Base-by-base conservation (phyloP, 2,797 vertebrate species). In the Pangasius mekongensis region DNA sequence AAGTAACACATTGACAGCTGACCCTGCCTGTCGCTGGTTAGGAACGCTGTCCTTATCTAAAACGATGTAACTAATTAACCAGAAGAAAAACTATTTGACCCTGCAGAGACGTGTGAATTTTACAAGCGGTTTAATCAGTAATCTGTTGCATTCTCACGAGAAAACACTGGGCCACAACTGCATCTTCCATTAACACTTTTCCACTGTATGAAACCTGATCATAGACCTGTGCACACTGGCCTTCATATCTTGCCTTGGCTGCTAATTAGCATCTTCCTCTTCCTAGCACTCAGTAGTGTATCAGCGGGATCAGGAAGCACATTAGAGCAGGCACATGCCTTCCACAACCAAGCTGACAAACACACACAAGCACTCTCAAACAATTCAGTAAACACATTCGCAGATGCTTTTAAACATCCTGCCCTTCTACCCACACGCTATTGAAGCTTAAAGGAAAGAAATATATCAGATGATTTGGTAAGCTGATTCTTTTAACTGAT, bases 301-400 rank as follows among this genome's bases (percentile, higher is more conserved):
- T 83, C 77, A 89, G 54, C 62, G n/a, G 52, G 74, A 80, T 90
- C 83, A 91, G 85, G 86, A 87, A 90, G 83, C 64, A 62, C 86
- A 77, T 89, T 60, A 86, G 60, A 1, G 71, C 54, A 86, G 20
- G 47, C 64, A 85, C 67, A 88, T 54, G 52, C 49, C 24, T 86
- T 43, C 81, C 84, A 30, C 58, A 39, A 30, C 5, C 56, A 71
- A 36, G 47, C 85, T 84, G 64, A 87, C 69, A 85, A 91, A 89
- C 83, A 84, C 43, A 60, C 83, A 81, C 18, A 36, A 52, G 56
- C 36, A 36, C 33, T 85, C 56, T n/a, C n/a, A 13, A 73, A 83
- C 64, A 82, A 69, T 82, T 62, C 39, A 71, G 43, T 73, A 80
- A 87, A 62, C 84, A 76, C 84, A 83, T 56, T 60, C 39, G 39